These are phyloP conservation scores for Muricea muricata DNA, from an alignment of 92 coral and sea anemone species.

Conservation along the genomic window DNA sequence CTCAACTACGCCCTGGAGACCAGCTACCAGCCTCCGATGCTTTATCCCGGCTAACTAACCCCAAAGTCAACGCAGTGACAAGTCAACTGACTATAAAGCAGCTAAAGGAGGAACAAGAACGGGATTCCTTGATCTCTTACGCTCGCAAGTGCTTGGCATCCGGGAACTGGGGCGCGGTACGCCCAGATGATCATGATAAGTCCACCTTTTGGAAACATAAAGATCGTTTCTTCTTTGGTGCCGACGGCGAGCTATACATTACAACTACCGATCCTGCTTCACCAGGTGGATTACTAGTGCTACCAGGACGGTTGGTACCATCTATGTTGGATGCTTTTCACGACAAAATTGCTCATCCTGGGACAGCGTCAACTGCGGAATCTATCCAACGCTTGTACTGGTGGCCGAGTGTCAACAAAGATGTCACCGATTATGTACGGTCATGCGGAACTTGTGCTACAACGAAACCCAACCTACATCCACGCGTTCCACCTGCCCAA, in stretches of 20 bases:
- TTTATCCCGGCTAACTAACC: background rate
- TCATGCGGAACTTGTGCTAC: background rate
- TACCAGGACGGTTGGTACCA: too few relatives aligned
- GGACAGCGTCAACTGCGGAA: too few relatives aligned
- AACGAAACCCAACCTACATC: background rate
- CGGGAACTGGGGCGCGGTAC: constrained; percentile 9
- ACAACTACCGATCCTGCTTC: too few relatives aligned
- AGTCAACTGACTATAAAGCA: constrained; percentile 11
- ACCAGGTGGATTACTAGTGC: too few relatives aligned
- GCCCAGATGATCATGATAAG: background rate
- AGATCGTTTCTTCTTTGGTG: too few relatives aligned
- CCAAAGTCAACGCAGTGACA: constrained; percentile 20
- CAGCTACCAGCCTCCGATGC: background rate
- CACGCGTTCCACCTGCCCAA: too few relatives aligned
- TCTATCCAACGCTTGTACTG: background rate
- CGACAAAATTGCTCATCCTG: too few relatives aligned
- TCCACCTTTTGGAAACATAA: background rate
- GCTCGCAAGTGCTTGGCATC: constrained; percentile 14
- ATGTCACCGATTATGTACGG: too few relatives aligned
- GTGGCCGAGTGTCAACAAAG: background rate
- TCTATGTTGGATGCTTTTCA: too few relatives aligned
- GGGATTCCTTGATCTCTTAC: background rate
- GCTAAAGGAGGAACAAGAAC: background rate
- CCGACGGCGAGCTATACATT: background rate
- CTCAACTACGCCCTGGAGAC: background rate